Percentiles rank a stretch among this genome's conserved stretches.
These are phyloP conservation scores for Sebastes aleutianus DNA, from an alignment of 2,797 vertebrate species.

Conservation along the genomic window DNA sequence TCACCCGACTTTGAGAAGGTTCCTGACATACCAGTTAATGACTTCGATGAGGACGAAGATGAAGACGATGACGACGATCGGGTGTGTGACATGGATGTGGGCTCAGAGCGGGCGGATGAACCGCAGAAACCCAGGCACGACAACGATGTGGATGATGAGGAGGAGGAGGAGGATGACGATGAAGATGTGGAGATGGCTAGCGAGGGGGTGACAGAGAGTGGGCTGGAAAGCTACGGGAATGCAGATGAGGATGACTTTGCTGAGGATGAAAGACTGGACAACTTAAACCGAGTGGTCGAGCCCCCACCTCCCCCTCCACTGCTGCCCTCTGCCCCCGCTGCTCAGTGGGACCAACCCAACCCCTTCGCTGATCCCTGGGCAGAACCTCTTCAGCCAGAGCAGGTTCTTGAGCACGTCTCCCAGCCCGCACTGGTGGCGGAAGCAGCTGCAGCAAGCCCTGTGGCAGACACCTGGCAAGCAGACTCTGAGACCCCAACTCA, in stretches of 20 bases:
- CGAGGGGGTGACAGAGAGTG: constrained; percentile 81
- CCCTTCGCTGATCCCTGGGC: constrained; percentile 72
- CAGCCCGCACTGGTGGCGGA: constrained; percentile 13
- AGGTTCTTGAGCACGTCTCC: neutral
- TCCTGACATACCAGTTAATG: constrained; percentile 79
- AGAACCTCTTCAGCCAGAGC: constrained; percentile 56
- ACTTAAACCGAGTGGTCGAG: constrained; percentile 77
- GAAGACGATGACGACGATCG: constrained; percentile 69
- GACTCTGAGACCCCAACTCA: constrained; percentile 69
- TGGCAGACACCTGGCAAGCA: constrained; percentile 55
- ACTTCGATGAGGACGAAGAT: constrained; percentile 75
- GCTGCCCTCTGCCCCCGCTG: constrained; percentile 67
- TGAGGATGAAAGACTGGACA: constrained; percentile 82
- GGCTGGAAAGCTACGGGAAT: constrained; percentile 81
- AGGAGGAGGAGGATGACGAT: constrained; percentile 79
- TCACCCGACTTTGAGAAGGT: constrained; percentile 84
- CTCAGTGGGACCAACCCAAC: constrained; percentile 77
- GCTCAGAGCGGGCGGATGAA: constrained; percentile 78
- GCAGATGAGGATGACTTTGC: constrained; percentile 81
- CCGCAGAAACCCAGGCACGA: constrained; percentile 65
- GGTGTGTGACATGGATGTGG: constrained; percentile 84
- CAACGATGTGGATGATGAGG: constrained; percentile 62
- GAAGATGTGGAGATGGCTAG: constrained; percentile 85
- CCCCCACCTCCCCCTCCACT: constrained; percentile 61
- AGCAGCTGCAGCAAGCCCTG: constrained; percentile 47